Base-by-base conservation (phyloP, 1,140 invertebrate species). In the Drosophila guanche region DNA sequence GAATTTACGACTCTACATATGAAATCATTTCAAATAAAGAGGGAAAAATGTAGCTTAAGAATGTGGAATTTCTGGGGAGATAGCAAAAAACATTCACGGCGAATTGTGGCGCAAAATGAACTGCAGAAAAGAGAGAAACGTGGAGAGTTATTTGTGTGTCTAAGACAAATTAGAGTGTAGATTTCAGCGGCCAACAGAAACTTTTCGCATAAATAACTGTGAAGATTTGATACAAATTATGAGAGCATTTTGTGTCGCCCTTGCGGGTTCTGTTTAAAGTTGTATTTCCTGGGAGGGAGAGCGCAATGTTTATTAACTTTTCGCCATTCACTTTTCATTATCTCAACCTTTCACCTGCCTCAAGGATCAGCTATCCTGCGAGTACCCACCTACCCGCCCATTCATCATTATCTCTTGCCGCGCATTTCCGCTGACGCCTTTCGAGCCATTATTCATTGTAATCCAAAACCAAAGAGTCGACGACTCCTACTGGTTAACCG, bases 1-100 rank as follows among this genome's bases (percentile, higher is more conserved):
- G 61, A 79, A 84, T 84, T 84, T 84, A 86, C 80, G 81, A 84
- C 66, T 85, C 66, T 86, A 62, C 81, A 84, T 84, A 80, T 84
- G 68, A 85, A 84, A 84, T 84, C 76, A 85, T 63, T 83, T 47
- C 58, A 56, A 76, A 71, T 33, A 50, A 48, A 40, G 51, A 6
- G 37, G 16, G 5, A 46, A 41, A 46, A 58, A 47, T 47, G 46
- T 65, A 54, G 33, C 37, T 16, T 41, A 61, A 43, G 53, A 52
- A 57, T 78, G 56, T 54, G 53, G 55, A 51, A 57, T 53, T 56
- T 59, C 67, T 45, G 53, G 48, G 46, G 40, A 53, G 41, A 60
- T 54, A 48, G 54, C 14, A 8, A 33, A 27, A 40, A 12, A 62
- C 52, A 45, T 48, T 29, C 29, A 27, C 52, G 25, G 67, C 65